These are phyloP conservation scores for Alfaro cultratus DNA, from an alignment of 2,797 vertebrate genomes.

Conservation along the genomic window DNA sequence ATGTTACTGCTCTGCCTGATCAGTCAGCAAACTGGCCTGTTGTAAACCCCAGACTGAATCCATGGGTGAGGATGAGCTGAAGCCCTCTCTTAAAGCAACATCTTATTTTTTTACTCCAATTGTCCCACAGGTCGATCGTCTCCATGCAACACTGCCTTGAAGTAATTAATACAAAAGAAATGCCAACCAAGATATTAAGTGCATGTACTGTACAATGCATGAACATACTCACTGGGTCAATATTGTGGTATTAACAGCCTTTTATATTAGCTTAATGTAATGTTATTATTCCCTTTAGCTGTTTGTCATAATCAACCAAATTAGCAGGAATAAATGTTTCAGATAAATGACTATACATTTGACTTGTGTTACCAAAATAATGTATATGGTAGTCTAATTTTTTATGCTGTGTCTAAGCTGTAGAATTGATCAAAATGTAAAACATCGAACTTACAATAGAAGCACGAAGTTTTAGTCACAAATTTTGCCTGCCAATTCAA, in stretches of 20 bases:
- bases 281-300: not conserved
- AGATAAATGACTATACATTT: not conserved
- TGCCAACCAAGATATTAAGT: not conserved
- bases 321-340: not conserved
- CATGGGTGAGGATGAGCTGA: not conserved
- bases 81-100: not conserved
- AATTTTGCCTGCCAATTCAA: not conserved
- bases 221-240: not conserved
- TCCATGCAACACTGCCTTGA: not conserved
- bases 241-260: not conserved
- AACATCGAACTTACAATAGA: not conserved
- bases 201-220: not conserved
- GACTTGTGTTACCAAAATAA: not conserved
- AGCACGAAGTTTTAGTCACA: not conserved
- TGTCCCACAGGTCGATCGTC: not conserved
- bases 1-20: not conserved
- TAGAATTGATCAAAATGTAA: not conserved
- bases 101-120: not conserved
- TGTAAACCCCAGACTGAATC: not conserved
- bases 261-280: not conserved
- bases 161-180: not conserved
- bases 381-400: not conserved
- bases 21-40: not conserved
- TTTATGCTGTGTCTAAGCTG: not conserved
- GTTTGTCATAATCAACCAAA: not conserved